Base-by-base conservation (phyloP, 1,140 invertebrate species). In the Pemphigus obesinymphae region DNA sequence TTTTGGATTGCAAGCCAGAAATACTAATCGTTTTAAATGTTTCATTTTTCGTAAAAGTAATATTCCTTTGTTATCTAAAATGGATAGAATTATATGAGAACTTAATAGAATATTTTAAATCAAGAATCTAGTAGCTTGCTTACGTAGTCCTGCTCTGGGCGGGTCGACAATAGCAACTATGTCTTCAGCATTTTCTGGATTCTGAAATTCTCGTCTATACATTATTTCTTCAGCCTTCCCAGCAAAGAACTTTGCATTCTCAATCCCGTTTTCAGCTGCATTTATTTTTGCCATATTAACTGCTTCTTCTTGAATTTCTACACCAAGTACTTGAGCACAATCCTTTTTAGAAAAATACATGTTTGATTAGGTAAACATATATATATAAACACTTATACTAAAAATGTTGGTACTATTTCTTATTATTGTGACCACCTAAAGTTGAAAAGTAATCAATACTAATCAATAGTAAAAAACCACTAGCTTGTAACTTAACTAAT, bases 141-240 rank as follows among this genome's bases (percentile, higher is more conserved):
- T 88, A 94, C 93, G 95, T 83, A 99, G 87, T 17, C 97, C 97
- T 82, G 94, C 93, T 85, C 98, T 89, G 0, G 98, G 98, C n/a
- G 98, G 98, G 90, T 99, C 98, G 0, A 99, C 92, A 66, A 99
- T 90, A 1, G 96, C 97, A 55, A 97, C 90, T n/a, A 97, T 88
- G 84, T 92, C 88, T 83, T 92, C 90, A 55, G 23, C 17, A 34
- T 84, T 82, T 0, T 90, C 89, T 23, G 87, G 87, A 10, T 63
- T 17, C 17, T 80, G 76, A 63, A 80, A 80, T 2, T 86, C 84
- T 1, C 90, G 89, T 85, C 91, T 87, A 5, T 89, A 89, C 83
- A 93, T 89, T 29, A 96, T 91, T 85, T 96, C 92, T 89, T 99
- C 97, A 10, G 97, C 97, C 88, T 94, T 94, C 0, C 96, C 96